Conservation (phyloP, 2,888 invertebrate species). For the Anticlea derivata region DNA sequence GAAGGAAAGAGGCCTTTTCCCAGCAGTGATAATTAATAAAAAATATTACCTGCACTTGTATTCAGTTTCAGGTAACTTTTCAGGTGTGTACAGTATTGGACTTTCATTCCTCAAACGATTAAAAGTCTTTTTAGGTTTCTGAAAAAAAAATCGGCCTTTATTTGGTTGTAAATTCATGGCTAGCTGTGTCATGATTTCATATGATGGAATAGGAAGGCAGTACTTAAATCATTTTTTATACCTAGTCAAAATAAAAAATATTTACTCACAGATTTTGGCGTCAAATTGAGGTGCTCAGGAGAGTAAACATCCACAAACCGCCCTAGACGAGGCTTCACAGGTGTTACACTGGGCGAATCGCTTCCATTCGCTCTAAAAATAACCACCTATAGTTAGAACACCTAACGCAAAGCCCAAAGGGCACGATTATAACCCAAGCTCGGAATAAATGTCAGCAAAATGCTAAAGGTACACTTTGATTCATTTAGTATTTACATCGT, state of each 20-base stretch:
- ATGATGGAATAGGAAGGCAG: too few relatives aligned
- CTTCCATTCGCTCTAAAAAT: slow-evolving; percentile 49
- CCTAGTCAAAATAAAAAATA: slow-evolving; percentile 5
- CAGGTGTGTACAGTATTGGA: slow-evolving; percentile 59
- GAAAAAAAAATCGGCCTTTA: slow-evolving; percentile 42
- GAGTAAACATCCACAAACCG: slow-evolving; percentile 76
- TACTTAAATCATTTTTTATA: too few relatives aligned
- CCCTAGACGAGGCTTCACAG: slow-evolving; percentile 69
- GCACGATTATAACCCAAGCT: slow-evolving; percentile 27
- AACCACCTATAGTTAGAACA: slow-evolving; percentile 36
- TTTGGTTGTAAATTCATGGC: too few relatives aligned
- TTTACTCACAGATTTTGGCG: slow-evolving; percentile 71
- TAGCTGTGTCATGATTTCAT: too few relatives aligned
- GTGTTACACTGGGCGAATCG: slow-evolving; percentile 58
- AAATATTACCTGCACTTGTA: slow-evolving; percentile 65
- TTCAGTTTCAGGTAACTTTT: slow-evolving; percentile 54
- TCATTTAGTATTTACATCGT: slow-evolving; percentile 84
- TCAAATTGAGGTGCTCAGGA: slow-evolving; percentile 76
- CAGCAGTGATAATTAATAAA: neutral
- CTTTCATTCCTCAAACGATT: slow-evolving; percentile 57
- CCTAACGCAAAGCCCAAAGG: slow-evolving; percentile 32
- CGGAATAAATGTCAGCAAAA: slow-evolving; percentile 50
- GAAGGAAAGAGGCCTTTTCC: too few relatives aligned
- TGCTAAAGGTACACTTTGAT: slow-evolving; percentile 65
- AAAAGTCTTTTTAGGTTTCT: slow-evolving; percentile 54